A percentile compares a stretch with the other conserved stretches of the same genome.
Conservation (phyloP, 2,888 invertebrate species). For the Pachycephus smyrnensis region DNA sequence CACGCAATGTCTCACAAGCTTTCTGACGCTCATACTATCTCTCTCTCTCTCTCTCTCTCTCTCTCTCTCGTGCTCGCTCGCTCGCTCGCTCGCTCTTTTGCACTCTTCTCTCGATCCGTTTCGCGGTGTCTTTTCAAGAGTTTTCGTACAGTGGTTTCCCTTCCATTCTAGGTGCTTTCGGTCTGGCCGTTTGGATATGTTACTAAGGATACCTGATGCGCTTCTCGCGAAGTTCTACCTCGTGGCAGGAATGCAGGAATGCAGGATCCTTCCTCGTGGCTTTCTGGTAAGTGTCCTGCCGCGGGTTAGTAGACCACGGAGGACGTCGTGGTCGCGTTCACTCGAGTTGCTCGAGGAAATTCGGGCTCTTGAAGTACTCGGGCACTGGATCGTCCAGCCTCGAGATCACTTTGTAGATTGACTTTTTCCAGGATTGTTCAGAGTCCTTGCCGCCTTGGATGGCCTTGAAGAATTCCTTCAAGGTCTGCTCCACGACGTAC, state of each 20-base stretch:
- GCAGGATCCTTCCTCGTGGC: constrained; percentile 15
- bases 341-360: constrained; percentile 99
- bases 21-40: constrained; percentile 8
- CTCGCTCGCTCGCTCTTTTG: constrained; percentile 41
- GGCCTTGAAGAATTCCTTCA: constrained; percentile 99
- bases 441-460: constrained; percentile 96
- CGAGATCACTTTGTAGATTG: constrained; percentile 99
- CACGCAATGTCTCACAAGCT: neutral
- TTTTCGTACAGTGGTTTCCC: neutral
- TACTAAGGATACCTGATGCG: constrained; percentile 63
- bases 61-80: constrained; percentile 35
- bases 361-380: constrained; percentile 99
- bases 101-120: neutral
- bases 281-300: constrained; percentile 7
- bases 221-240: constrained; percentile 47
- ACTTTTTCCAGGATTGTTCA: constrained; percentile 99
- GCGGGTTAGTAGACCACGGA: constrained; percentile 35
- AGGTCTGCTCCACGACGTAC: constrained; percentile 96
- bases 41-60: constrained; percentile 30
- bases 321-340: constrained; percentile 66
- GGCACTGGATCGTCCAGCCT: constrained; percentile 98
- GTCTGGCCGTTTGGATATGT: constrained; percentile 55
- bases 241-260: constrained; percentile 9
- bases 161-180: constrained; percentile 10
- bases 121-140: neutral